A percentile compares a stretch with the other conserved stretches of the same genome.
Conservation (phyloP, 2,113 vertebrate genomes). For the Microcebus murinus region DNA sequence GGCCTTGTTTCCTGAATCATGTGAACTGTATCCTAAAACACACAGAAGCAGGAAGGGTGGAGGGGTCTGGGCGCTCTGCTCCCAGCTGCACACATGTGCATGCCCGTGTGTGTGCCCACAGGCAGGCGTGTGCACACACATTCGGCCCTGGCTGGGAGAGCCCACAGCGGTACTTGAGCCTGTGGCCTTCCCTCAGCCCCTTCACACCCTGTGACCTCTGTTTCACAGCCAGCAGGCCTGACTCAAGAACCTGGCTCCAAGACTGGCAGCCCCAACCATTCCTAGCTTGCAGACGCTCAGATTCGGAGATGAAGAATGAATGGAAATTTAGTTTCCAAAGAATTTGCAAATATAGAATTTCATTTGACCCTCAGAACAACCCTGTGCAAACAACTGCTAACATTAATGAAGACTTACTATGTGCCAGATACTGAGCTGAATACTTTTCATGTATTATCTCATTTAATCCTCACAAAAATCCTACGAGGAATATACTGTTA, state of each 20-base stretch:
- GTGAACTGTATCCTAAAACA: background rate
- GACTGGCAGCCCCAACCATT: background rate
- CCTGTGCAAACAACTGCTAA: background rate
- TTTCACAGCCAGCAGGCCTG: background rate
- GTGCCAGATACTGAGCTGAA: background rate
- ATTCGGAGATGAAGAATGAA: background rate
- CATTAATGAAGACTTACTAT: background rate
- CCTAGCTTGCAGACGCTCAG: background rate
- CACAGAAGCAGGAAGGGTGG: background rate
- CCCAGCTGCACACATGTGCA: background rate
- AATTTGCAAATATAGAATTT: background rate
- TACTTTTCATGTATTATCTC: background rate
- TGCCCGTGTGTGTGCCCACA: background rate
- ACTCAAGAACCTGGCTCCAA: background rate
- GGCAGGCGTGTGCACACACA: background rate
- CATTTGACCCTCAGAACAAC: background rate
- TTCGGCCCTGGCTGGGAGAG: background rate
- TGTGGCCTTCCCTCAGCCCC: no score
- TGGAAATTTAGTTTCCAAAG: conserved; percentile 1
- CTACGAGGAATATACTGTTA: background rate
- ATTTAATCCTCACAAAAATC: background rate
- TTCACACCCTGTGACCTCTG: background rate
- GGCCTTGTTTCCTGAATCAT: background rate
- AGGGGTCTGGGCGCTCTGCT: background rate
- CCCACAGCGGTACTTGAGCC: background rate